Evolutionary conservation across 2,888 invertebrate genomes (phyloP), one percentile per base, ranked within the genome.

Genomic region (Nomada ferruginata): DNA sequence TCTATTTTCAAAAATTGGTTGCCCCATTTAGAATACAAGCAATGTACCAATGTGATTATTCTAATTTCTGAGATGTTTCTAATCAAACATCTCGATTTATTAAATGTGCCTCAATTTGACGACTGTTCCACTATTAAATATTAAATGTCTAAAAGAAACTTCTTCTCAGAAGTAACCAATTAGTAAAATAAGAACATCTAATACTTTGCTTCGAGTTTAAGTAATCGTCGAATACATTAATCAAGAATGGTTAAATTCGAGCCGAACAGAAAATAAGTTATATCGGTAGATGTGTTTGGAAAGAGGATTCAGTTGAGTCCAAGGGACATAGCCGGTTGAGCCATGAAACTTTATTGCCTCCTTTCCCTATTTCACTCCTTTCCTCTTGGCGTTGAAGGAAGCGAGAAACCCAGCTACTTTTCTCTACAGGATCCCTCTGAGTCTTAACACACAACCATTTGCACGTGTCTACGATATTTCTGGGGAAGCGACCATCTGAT

Each of bases 261-360:
- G 50, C n/a, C 15, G 20, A 2, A 60, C 42, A 42, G 36, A 42
- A 60, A 59, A 72, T 53, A 50, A 13, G 55, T 47, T 20, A 61
- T 57, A 42, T 53, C 13, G 55, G 65, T 29, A 26, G 63, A 70
- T 66, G 42, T 66, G 70, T 66, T 79, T 57, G 55, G 26, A 44
- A 68, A 68, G 26, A 47, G 53, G 57, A 71, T 82, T 57, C 66
- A 52, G 44, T 26, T 50, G 57, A 70, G 59, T 57, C 44, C 26
- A 47, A 71, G 73, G 80, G 77, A 78, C 63, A 69, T 70, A 61
- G 66, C 69, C 64, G 61, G 20, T 55, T 55, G 55, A 77, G 76
- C 76, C 87, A 80, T 91, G 85, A 91, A 91, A 88, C 87, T 90
- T 90, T 91, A 90, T 90, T 85, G 88, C 89, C 83, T 77, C 79